A percentile compares a stretch with the other conserved stretches of the same genome.
phyloP scores from a whole-genome alignment of 2,888 invertebrate species.

The Lasioglossum figueresi region DNA sequence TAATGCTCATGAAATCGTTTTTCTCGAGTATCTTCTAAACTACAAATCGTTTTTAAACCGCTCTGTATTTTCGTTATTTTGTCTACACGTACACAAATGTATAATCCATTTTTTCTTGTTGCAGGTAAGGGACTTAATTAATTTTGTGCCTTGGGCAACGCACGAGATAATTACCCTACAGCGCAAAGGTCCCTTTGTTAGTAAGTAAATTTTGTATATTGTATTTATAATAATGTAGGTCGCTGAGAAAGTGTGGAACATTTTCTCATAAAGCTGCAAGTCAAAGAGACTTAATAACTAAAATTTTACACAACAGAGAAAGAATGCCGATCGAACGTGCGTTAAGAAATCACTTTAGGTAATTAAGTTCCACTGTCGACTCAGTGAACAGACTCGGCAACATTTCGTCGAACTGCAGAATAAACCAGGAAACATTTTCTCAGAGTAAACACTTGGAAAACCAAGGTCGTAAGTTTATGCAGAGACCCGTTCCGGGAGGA shows the following conservation, averaged over 20 bases:
- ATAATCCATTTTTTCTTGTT: slow-evolving; percentile 9
- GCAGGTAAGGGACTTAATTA: slow-evolving; percentile 12
- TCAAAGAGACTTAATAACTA: neutral
- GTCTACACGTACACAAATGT: too few species aligned
- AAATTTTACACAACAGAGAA: neutral
- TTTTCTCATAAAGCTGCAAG: neutral
- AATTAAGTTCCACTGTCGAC: neutral
- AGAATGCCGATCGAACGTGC: neutral
- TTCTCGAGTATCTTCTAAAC: too few species aligned
- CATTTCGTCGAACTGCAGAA: neutral
- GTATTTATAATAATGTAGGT: neutral
- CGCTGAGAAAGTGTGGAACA: neutral
- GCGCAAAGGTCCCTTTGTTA: neutral
- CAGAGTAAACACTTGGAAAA: slow-evolving; percentile 5
- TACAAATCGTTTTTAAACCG: neutral
- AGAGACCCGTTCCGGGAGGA: neutral
- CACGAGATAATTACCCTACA: neutral
- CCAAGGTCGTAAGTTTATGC: slow-evolving; percentile 13
- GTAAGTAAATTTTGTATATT: slow-evolving; percentile 12
- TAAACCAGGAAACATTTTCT: neutral
- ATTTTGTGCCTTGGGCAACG: neutral
- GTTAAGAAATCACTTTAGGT: neutral
- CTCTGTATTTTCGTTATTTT: neutral
- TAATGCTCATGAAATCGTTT: too few species aligned
- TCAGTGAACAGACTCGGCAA: neutral